Evolutionary conservation across 2,113 vertebrate species (phyloP), one percentile per base, ranked within the genome.

Genomic region (Epinephelus cyanopodus): DNA sequence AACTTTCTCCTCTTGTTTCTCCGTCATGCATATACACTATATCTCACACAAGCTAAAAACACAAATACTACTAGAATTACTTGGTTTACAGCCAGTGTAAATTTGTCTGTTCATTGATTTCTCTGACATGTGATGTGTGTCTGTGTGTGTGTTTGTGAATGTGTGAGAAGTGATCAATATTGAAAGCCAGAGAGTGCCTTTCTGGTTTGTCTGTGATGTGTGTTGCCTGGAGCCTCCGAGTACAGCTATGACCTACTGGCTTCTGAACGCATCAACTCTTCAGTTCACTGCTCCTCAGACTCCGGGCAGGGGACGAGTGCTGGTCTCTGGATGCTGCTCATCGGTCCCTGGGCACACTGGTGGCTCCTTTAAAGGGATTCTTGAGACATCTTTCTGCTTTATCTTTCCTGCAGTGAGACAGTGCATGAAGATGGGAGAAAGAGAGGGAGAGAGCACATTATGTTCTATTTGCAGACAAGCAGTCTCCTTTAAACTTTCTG

Each of bases 81-180:
- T 90, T 93, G 91, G 89, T 88, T 74, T 64, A 67, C 75, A 88
- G 90, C 92, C 84, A 92, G 90, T 83, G 89, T 89, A 91, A 89
- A 93, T 92, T 90, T 81, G 81, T 93, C 89, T 92, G 80, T 75
- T 87, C 91, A 95, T 93, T 93, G 94, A 95, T 95, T 95, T 94
- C 87, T 90, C 86, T 81, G 68, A 87, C 88, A 82, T 91, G 79
- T 71, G 79, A 62, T 90, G 89, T 90, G 81, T 83, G 79, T 85
- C 1, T 81, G 58, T 82, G 56, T 81, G 72, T 73, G 65, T 70
- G 53, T 66, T 50, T 29, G 54, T 87, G 86, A 80, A 74, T 89
- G 86, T 85, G 86, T 58, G 74, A 88, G 86, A 69, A 84, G 78
- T 93, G 89, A 92, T 94, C 92, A 86, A 93, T 94, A 92, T 91